Evolutionary conservation across 2,797 vertebrate species (phyloP).

Genomic region (Petrocephalus schoutedeni): DNA sequence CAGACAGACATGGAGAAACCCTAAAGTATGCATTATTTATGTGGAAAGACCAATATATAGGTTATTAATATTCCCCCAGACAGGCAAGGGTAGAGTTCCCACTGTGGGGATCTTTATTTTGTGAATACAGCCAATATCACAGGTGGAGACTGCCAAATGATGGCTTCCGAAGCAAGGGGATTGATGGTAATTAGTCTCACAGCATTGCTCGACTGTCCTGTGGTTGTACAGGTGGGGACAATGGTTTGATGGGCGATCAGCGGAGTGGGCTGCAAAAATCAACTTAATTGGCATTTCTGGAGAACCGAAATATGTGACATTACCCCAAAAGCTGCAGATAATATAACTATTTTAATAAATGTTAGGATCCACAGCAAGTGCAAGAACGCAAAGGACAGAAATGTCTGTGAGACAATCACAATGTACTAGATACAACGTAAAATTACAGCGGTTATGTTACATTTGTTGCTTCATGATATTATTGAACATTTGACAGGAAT

Average conservation of each 20-base stretch:
- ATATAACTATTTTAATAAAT: not conserved
- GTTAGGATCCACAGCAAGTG: not conserved
- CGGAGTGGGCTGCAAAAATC: not conserved
- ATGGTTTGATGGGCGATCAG: not conserved
- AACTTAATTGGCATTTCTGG: slow-evolving; percentile 13
- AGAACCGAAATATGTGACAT: slow-evolving; percentile 2
- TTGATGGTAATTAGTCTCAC: slow-evolving; percentile 16
- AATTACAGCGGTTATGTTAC: not conserved
- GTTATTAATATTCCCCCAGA: slow-evolving; percentile 31
- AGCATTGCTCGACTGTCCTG: not conserved
- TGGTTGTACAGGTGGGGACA: not conserved
- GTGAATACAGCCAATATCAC: slow-evolving; percentile 18
- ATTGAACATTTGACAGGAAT: not conserved
- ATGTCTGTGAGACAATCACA: not conserved
- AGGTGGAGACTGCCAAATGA: slow-evolving; percentile 14
- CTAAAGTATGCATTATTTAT: slow-evolving; percentile 31
- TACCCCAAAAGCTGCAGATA: not conserved
- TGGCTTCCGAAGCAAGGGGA: slow-evolving; percentile 9
- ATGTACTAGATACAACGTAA: not conserved
- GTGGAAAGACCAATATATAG: slow-evolving; percentile 17
- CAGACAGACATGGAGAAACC: slow-evolving; percentile 13
- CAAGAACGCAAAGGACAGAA: not conserved
- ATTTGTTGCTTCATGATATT: not conserved
- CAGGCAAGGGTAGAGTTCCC: slow-evolving; percentile 5
- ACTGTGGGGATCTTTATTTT: slow-evolving; percentile 7